phyloP scores from a whole-genome alignment of 2,113 vertebrate genomes.

The Toxostoma redivivum region DNA sequence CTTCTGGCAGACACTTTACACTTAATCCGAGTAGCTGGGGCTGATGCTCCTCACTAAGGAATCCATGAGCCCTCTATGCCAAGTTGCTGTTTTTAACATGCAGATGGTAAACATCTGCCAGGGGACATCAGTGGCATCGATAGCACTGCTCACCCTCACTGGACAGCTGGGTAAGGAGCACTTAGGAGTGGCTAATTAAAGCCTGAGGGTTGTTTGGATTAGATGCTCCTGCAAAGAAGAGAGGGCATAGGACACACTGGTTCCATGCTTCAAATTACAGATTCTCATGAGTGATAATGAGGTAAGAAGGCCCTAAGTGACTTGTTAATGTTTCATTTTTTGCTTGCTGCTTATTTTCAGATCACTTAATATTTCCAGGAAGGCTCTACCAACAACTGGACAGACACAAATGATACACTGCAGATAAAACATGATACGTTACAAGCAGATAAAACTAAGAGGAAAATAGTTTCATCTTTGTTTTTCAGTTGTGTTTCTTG shows the following conservation, averaged over 20 bases:
- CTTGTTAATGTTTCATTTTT: not conserved
- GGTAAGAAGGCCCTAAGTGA: not conserved
- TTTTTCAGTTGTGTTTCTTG: not conserved
- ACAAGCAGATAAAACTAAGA: not conserved
- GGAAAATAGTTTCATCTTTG: not conserved
- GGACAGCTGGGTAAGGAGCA: not conserved
- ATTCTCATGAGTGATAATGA: not conserved
- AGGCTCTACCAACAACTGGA: not conserved
- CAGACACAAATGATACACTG: not conserved
- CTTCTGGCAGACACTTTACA: constrained; percentile 2
- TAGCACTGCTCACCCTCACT: not conserved
- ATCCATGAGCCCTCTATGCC: not conserved
- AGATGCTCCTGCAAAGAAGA: not conserved
- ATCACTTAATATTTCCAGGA: not conserved
- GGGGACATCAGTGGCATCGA: not conserved
- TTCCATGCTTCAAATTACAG: not conserved
- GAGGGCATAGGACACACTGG: not conserved
- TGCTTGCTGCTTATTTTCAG: not conserved
- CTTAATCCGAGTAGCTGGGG: not conserved
- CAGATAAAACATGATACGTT: not conserved
- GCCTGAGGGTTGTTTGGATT: not conserved
- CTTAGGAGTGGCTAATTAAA: not conserved
- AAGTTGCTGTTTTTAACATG: not conserved
- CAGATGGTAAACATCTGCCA: not conserved
- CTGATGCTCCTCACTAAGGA: not conserved